Conservation (phyloP, 2,797 vertebrate species). For the Coendou prehensilis region DNA sequence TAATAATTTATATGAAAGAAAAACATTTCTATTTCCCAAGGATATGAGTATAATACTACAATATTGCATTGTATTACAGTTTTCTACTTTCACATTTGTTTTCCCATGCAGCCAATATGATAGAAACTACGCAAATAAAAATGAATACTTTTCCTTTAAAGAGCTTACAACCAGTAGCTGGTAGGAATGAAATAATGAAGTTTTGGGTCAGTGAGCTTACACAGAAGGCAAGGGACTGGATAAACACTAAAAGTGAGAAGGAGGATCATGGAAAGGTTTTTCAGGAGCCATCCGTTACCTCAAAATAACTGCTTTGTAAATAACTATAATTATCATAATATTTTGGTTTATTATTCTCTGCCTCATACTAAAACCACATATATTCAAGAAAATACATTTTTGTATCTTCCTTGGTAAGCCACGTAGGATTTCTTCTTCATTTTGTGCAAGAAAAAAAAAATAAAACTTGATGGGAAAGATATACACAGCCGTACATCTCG, state of each 20-base stretch:
- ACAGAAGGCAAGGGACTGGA: background rate
- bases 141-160: background rate
- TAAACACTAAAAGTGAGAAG: background rate
- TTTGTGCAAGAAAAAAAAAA: background rate
- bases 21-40: background rate
- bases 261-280: background rate
- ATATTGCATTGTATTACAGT: background rate
- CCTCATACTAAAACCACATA: background rate
- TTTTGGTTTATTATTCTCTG: background rate
- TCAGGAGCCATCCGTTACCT: background rate
- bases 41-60: background rate
- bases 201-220: background rate
- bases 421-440: background rate
- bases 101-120: background rate
- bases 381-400: slow-evolving; percentile 1
- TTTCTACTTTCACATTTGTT: background rate
- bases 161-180: background rate
- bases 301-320: background rate
- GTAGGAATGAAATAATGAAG: background rate
- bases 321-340: background rate
- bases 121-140: background rate
- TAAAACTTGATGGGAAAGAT: background rate
- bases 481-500: background rate
- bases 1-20: background rate
- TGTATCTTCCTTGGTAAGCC: background rate